A percentile compares a stretch with the other conserved stretches of the same genome.
Evolutionary conservation across 1,140 invertebrate species (phyloP).

Genomic region (Spodoptera frugiperda): DNA sequence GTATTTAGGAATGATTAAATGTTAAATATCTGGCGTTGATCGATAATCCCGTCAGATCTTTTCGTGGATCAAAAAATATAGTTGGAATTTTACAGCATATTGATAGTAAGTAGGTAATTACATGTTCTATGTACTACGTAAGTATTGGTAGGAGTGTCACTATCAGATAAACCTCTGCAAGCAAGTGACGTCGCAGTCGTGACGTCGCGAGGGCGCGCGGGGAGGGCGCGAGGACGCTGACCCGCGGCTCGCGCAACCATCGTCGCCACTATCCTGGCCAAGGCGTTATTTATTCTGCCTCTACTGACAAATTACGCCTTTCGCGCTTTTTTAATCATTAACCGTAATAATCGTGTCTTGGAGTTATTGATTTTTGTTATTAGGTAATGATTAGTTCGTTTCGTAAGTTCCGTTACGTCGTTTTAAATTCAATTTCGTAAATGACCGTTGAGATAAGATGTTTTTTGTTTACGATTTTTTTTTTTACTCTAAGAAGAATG

Average conservation of each 20-base stretch:
- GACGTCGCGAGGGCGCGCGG: slow-evolving; percentile 60
- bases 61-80: too few relatives aligned
- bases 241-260: slow-evolving; percentile 54
- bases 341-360: neutral
- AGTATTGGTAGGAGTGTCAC: slow-evolving; percentile 41
- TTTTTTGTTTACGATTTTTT: neutral
- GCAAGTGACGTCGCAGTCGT: slow-evolving; percentile 70
- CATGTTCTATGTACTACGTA: too few relatives aligned
- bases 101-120: too few relatives aligned
- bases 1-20: neutral
- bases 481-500: too few relatives aligned
- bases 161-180: slow-evolving; percentile 32
- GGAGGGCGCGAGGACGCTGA: slow-evolving; percentile 65
- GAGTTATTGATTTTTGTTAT: neutral
- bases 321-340: slow-evolving; percentile 30
- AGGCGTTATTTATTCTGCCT: slow-evolving; percentile 52
- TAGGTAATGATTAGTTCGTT: neutral
- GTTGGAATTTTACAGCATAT: too few relatives aligned
- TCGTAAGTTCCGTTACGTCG: neutral
- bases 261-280: slow-evolving; percentile 49
- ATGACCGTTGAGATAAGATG: too few relatives aligned
- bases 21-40: neutral
- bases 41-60: too few relatives aligned
- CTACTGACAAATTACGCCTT: slow-evolving; percentile 38
- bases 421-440: too few relatives aligned